Conservation (phyloP, 1,140 invertebrate species). For the Phymastichus coffea region DNA sequence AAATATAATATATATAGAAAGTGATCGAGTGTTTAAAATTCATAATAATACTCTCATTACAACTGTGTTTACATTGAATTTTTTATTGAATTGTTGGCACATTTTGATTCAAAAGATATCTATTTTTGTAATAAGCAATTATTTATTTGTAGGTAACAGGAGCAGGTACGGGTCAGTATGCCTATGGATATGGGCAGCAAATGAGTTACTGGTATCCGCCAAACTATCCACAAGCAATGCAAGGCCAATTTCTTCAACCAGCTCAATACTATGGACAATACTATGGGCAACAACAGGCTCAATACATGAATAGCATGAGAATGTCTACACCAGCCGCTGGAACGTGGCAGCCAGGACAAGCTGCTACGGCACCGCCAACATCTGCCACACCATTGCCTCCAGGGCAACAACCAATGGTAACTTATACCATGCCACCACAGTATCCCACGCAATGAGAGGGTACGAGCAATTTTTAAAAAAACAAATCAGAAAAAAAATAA, state of each 20-base stretch:
- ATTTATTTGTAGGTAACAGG: slow-evolving; percentile 44
- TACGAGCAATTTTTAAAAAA: slow-evolving; percentile 33
- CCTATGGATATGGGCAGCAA: slow-evolving; percentile 70
- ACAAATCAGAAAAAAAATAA: slow-evolving; percentile 25
- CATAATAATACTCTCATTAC: neutral
- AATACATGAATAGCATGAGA: slow-evolving; percentile 60
- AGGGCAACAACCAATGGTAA: slow-evolving; percentile 67
- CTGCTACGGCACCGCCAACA: slow-evolving; percentile 52
- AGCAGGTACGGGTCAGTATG: slow-evolving; percentile 63
- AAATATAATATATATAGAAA: neutral
- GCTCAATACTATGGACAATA: slow-evolving; percentile 61
- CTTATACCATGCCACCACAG: slow-evolving; percentile 75
- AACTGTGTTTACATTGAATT: neutral
- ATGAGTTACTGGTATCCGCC: slow-evolving; percentile 82
- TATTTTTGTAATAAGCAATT: neutral
- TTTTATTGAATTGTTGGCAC: neutral
- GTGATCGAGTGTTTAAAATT: neutral
- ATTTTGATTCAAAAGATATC: no score
- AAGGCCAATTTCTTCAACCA: slow-evolving; percentile 53
- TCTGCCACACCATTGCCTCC: slow-evolving; percentile 56
- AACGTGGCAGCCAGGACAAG: slow-evolving; percentile 57
- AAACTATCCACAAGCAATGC: slow-evolving; percentile 61
- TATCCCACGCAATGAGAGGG: slow-evolving; percentile 72
- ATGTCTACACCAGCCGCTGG: slow-evolving; percentile 58
- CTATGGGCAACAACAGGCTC: slow-evolving; percentile 53